Conservation (phyloP, 2,797 vertebrate genomes). For the Enteromius unitaeniatus region DNA sequence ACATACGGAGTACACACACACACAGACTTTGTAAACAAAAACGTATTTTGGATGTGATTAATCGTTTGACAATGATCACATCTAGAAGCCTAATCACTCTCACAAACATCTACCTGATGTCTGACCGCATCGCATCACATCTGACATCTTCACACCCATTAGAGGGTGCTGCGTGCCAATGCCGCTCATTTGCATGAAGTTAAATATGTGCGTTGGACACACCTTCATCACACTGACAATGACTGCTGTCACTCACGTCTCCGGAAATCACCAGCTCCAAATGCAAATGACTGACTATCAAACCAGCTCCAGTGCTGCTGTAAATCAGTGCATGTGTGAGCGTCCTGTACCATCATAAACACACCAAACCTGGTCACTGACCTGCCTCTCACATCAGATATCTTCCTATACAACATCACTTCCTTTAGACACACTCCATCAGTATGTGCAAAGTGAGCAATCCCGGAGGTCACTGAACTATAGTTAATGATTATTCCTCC, state of each 20-base stretch:
- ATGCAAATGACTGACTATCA: not conserved
- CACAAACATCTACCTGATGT: not conserved
- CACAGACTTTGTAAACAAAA: too few relatives aligned
- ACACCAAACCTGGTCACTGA: not conserved
- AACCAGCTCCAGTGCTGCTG: not conserved
- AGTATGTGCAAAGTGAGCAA: not conserved
- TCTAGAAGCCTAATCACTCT: not conserved
- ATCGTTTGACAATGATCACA: not conserved
- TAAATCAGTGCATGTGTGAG: not conserved
- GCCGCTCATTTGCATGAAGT: not conserved
- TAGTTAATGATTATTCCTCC: conserved; percentile 34
- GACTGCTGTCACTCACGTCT: not conserved
- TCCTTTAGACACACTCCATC: not conserved
- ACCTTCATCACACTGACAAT: not conserved
- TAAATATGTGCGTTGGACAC: not conserved
- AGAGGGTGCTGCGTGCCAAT: not conserved
- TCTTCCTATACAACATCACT: not conserved
- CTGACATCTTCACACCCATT: not conserved
- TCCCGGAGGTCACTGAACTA: conserved; percentile 6
- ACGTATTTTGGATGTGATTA: too few relatives aligned
- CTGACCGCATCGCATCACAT: not conserved
- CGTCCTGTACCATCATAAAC: not conserved
- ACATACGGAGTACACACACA: too few relatives aligned
- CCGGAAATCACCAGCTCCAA: not conserved
- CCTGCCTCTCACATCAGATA: not conserved